Evolutionary conservation across 2,888 invertebrate species (phyloP).

Genomic region (Galerucella calmariensis): DNA sequence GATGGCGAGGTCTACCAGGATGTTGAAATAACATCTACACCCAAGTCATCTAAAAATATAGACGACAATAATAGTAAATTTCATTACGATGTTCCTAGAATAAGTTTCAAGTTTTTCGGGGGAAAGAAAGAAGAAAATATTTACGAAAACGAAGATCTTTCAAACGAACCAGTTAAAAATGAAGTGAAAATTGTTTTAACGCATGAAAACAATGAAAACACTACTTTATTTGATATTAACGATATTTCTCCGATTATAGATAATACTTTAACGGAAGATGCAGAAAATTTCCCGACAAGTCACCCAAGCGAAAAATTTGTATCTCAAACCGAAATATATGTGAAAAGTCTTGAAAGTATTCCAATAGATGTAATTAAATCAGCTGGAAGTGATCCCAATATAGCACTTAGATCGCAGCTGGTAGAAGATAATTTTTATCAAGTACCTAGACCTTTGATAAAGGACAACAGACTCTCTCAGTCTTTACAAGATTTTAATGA

Average conservation of each 20-base stretch:
- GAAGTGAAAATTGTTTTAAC: constrained; percentile 57
- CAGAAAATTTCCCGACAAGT: constrained; percentile 33
- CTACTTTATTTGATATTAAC: constrained; percentile 4
- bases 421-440: constrained; percentile 60
- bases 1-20: constrained; percentile 51
- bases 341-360: constrained; percentile 45
- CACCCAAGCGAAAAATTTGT: constrained; percentile 49
- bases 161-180: constrained; percentile 49
- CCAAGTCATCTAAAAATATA: constrained; percentile 46
- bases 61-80: constrained; percentile 52
- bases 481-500: constrained; percentile 61
- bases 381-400: constrained; percentile 60
- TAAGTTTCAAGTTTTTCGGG: constrained; percentile 63
- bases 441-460: constrained; percentile 58
- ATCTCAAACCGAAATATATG: constrained; percentile 49
- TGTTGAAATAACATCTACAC: constrained; percentile 40
- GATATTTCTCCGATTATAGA: constrained; percentile 6
- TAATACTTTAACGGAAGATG: constrained; percentile 16
- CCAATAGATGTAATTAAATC: constrained; percentile 54
- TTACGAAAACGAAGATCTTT: constrained; percentile 50
- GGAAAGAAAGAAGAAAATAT: constrained; percentile 38
- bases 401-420: constrained; percentile 49
- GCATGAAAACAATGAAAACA: constrained; percentile 39
- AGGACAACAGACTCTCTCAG: constrained; percentile 57
- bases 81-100: constrained; percentile 63